Evolutionary conservation across 2,797 vertebrate species (phyloP), one percentile per base, ranked within the genome.

Genomic region (Linurgus olivaceus): DNA sequence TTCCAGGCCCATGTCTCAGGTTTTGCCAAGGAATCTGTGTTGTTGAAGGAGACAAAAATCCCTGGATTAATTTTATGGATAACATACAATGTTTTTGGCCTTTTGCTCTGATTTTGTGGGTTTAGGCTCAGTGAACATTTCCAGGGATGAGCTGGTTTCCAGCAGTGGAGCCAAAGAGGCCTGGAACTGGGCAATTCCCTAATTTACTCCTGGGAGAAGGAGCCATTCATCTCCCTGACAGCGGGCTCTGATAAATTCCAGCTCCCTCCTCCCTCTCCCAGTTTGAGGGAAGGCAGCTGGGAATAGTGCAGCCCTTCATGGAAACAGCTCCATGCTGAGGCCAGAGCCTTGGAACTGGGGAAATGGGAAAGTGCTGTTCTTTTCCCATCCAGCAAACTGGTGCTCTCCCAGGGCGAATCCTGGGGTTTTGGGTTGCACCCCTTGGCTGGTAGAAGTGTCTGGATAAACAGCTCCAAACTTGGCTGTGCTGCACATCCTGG

Each of bases 141-240:
- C 11, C 31, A 82, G 91, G 72, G 52, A 38, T 65, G 81, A 75
- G 74, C 31, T 85, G 80, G 33, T 88, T 94, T 88, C 75, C 72
- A 80, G 85, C 86, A 38, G 67, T 0, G 0, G 77, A 86, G 94
- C 73, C 23, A 21, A 24, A 76, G 88, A 73, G 83, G 70, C 75
- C 89, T 93, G 94, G 88, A 80, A 90, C 57, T 4, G 2, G 85
- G 85, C 68, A 37, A 78, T 65, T 95, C 16, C 3, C 82, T 74
- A 13, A 83, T 91, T 91, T 83, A 63, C 91, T 90, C 68, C 65
- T 54, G 82, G 85, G 85, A 95, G 76, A 81, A 61, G 93, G 82
- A 57, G 91, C 33, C 33, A 95, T 95, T 52, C 72, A 61, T 96
- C 91, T 95, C 70, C 86, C 79, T 96, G 96, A 94, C 96, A 94